phyloP scores from a whole-genome alignment of 2,888 invertebrate genomes.

The Homarus gammarus region DNA sequence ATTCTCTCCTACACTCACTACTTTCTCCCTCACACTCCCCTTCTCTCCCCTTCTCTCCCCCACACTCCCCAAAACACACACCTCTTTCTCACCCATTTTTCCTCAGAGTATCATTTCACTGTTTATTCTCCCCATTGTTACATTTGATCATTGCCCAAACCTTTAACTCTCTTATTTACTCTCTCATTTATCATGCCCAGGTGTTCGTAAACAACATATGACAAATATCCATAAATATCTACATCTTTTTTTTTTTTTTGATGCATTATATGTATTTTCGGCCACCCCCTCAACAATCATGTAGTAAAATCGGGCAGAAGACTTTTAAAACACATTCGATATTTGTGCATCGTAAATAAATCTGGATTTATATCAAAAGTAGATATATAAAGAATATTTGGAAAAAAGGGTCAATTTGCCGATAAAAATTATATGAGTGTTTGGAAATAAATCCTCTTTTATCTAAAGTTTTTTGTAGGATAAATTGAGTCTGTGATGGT shows the following conservation, averaged over 20 bases:
- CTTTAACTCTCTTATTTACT: too few species aligned
- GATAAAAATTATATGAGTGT: not conserved
- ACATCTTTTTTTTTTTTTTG: too few species aligned
- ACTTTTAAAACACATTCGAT: not conserved
- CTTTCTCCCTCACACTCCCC: conserved; percentile 16
- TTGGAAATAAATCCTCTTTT: not conserved
- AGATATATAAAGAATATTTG: not conserved
- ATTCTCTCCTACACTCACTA: not conserved
- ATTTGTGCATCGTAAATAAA: not conserved
- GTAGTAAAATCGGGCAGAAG: too few species aligned
- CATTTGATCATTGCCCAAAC: too few species aligned
- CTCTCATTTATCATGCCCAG: too few species aligned
- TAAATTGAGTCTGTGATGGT: not conserved
- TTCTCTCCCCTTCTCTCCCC: conserved; percentile 31
- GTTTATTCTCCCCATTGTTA: too few species aligned
- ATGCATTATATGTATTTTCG: too few species aligned
- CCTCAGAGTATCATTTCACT: too few species aligned
- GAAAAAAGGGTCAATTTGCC: not conserved
- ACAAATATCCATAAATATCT: too few species aligned
- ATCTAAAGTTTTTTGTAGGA: conserved; percentile 5
- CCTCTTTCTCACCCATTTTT: too few species aligned
- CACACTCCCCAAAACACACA: not conserved
- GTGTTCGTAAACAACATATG: too few species aligned
- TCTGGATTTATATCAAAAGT: not conserved
- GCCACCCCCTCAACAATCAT: too few species aligned